These are phyloP conservation scores for Crenuchus spilurus DNA, from an alignment of 2,797 vertebrate genomes.

Conservation along the genomic window DNA sequence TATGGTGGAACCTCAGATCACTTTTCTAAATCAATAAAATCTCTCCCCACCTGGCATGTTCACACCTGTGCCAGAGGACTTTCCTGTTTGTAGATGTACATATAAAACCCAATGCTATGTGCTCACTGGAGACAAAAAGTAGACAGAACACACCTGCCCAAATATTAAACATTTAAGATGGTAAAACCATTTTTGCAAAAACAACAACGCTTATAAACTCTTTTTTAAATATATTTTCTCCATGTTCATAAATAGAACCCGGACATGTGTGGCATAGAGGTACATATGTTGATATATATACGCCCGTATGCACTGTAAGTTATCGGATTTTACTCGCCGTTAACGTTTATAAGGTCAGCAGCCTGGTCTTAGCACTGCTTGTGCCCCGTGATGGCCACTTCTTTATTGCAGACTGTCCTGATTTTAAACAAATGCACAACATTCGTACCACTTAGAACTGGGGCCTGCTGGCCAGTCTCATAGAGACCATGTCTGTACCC, in stretches of 20 bases:
- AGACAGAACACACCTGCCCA: slow-evolving; percentile 89
- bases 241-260: slow-evolving; percentile 94
- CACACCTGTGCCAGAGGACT: slow-evolving; percentile 87
- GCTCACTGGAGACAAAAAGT: slow-evolving; percentile 88
- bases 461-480: slow-evolving; percentile 97
- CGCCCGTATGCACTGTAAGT: slow-evolving; percentile 75
- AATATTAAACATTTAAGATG: slow-evolving; percentile 95
- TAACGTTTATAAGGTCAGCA: slow-evolving; percentile 91
- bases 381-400: slow-evolving; percentile 85
- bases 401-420: slow-evolving; percentile 99
- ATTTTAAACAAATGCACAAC: slow-evolving; percentile 99
- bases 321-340: slow-evolving; percentile 65
- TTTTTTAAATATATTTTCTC: slow-evolving; percentile 74
- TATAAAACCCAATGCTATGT: slow-evolving; percentile 93
- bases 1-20: slow-evolving; percentile 78
- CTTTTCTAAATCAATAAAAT: slow-evolving; percentile 87
- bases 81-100: slow-evolving; percentile 89
- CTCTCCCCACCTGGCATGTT: slow-evolving; percentile 86
- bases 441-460: slow-evolving; percentile 99
- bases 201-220: slow-evolving; percentile 88
- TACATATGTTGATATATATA: slow-evolving; percentile 74
- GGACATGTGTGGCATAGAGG: slow-evolving; percentile 78
- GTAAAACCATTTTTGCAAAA: slow-evolving; percentile 93
- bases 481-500: slow-evolving; percentile 99
- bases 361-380: slow-evolving; percentile 97